Evolutionary conservation across 1,140 invertebrate genomes (phyloP), one percentile per base, ranked within the genome.

Genomic region (Ptiloglossa arizonensis): DNA sequence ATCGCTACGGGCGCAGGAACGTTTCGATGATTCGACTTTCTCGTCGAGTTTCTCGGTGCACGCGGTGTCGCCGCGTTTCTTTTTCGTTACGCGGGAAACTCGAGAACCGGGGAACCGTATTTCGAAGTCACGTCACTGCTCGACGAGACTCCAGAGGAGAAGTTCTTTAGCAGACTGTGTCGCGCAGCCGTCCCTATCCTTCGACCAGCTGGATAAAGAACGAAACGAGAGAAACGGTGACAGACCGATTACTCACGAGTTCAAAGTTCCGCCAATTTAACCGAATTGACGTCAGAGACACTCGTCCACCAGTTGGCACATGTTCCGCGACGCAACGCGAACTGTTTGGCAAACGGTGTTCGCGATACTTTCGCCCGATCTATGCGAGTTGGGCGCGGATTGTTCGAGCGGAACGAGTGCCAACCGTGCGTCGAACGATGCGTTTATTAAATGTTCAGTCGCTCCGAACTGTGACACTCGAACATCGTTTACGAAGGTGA

Each of bases 261-360:
- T 88, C 84, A 83, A 88, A 89, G 89, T 90, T 90, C 88, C 87
- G 77, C 75, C 87, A 89, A 88, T 87, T 89, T 83, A 87, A 81
- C 79, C 48, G 56, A 68, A 80, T 80, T 85, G 86, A 89, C 85
- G 83, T 88, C 79, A 86, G 78, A 70, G 62, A 66, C 73, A 80
- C 81, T 80, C 80, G 77, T 81, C 62, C 74, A 72, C 66, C 67
- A 64, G 59, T 79, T 75, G 56, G 52, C 67, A 73, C 19, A 50
- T 46, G 57, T 62, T 38, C 9, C n/a, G 15, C 52, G 24, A 35
- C 24, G 6, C n/a, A 27, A 38, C 22, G 29, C 57, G 41, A 63
- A 52, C 15, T 27, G 11, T 11, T n/a, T 19, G 41, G 15, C 9
- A 32, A 46, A 67, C 35, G 35, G 9, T 35, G 35, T 35, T 35